phyloP scores from a whole-genome alignment of 2,888 invertebrate genomes.

The Abrostola tripartita region DNA sequence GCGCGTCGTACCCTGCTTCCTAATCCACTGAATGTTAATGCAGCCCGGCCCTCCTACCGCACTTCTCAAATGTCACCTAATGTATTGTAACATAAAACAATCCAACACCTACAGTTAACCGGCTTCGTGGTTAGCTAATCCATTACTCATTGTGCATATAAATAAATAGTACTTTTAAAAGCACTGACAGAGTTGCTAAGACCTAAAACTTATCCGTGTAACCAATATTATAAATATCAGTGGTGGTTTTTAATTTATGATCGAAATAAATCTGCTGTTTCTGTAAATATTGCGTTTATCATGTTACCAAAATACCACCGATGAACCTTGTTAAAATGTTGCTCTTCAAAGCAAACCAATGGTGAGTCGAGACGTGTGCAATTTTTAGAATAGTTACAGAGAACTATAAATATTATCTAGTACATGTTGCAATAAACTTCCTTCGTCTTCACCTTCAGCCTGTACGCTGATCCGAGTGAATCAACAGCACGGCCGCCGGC shows the following conservation, averaged over 20 bases:
- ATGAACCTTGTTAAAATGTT: constrained; percentile 51
- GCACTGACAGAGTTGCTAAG: constrained; percentile 27
- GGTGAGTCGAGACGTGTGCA: constrained; percentile 71
- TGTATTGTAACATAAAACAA: constrained; percentile 43
- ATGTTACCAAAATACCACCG: constrained; percentile 53
- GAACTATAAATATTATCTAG: constrained; percentile 83
- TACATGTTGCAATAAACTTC: constrained; percentile 82
- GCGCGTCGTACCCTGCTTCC: constrained; percentile 22
- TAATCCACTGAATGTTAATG: constrained; percentile 55
- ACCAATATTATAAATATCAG: constrained; percentile 37
- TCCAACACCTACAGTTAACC: constrained; percentile 45
- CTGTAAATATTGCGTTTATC: constrained; percentile 58
- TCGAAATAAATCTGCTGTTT: constrained; percentile 49
- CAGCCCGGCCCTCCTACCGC: constrained; percentile 34
- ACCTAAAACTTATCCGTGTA: constrained; percentile 30
- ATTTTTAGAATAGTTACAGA: constrained; percentile 78
- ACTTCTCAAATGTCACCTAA: constrained; percentile 58
- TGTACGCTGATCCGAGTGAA: constrained; percentile 74
- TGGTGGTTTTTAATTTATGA: constrained; percentile 53
- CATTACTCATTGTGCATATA: constrained; percentile 22
- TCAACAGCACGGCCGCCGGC: constrained; percentile 72
- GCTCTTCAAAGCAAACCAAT: constrained; percentile 56
- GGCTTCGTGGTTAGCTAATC: constrained; percentile 56
- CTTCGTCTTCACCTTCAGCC: constrained; percentile 79
- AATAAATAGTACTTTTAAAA: constrained; percentile 33